A percentile compares a stretch with the other conserved stretches of the same genome.
Evolutionary conservation across 2,797 vertebrate species (phyloP).

Genomic region (Cichlasoma orientale): DNA sequence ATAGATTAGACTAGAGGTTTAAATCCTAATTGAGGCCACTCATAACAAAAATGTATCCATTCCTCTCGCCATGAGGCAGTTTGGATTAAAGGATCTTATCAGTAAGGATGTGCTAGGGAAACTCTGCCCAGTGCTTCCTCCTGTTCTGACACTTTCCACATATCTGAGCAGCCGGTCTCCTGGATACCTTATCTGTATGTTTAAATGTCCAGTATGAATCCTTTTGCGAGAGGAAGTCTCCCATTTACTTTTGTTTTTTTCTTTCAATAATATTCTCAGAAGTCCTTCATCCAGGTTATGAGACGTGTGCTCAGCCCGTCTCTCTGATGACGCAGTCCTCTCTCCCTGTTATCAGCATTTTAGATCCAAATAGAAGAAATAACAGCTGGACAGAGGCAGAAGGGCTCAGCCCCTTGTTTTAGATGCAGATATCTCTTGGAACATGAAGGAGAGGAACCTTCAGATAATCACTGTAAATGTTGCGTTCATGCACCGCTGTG

Average conservation of each 20-base stretch:
- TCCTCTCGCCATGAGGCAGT: constrained; percentile 39
- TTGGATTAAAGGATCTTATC: constrained; percentile 73
- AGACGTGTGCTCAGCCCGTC: not conserved
- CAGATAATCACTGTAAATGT: not conserved
- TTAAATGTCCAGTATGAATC: constrained; percentile 42
- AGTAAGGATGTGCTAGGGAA: constrained; percentile 74
- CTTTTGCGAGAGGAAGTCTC: constrained; percentile 28
- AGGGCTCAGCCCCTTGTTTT: not conserved
- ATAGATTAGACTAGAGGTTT: not conserved
- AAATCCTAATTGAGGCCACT: constrained; percentile 21
- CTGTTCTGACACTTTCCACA: constrained; percentile 60
- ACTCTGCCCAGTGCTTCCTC: constrained; percentile 74
- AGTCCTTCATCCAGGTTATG: not conserved
- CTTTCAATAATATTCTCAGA: not conserved
- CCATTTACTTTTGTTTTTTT: not conserved
- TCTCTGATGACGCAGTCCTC: not conserved
- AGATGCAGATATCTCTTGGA: not conserved
- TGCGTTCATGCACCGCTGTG: not conserved
- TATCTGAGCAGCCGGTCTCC: constrained; percentile 49
- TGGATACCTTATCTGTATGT: constrained; percentile 54
- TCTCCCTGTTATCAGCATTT: not conserved
- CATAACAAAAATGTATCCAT: constrained; percentile 36
- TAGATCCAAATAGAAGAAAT: not conserved
- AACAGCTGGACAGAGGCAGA: not conserved
- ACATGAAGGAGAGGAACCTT: not conserved